Evolutionary conservation across 2,113 vertebrate species (phyloP).

Genomic region (Amblyornis subalaris): DNA sequence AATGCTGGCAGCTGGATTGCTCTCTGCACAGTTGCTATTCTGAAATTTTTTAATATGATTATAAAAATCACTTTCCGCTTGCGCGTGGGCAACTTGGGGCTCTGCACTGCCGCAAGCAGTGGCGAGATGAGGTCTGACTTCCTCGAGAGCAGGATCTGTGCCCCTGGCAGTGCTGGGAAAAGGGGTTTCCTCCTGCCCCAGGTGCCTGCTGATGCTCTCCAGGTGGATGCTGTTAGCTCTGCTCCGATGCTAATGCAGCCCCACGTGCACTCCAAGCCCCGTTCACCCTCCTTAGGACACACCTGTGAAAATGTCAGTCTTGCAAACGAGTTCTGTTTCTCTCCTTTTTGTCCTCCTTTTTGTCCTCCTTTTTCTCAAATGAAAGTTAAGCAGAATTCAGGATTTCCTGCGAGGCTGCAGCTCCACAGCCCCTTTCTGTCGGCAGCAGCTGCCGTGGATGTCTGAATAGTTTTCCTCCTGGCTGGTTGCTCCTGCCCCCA

Average conservation of each 20-base stretch:
- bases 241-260: rapidly evolving
- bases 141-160: background rate
- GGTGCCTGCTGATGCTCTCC: background rate
- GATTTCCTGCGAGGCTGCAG: background rate
- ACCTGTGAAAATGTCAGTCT: background rate
- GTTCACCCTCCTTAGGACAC: rapidly evolving
- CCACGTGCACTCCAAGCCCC: rapidly evolving
- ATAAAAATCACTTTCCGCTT: background rate
- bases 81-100: background rate
- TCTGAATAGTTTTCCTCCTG: background rate
- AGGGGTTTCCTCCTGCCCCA: background rate
- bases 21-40: constrained; percentile 10
- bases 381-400: background rate
- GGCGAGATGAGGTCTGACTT: background rate
- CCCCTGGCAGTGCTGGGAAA: rapidly evolving
- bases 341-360: background rate
- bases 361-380: background rate
- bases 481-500: background rate
- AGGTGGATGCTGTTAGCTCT: background rate
- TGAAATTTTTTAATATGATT: constrained; percentile 27
- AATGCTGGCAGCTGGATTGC: constrained; percentile 39
- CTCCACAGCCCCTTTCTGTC: background rate
- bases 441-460: background rate
- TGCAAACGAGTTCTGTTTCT: background rate
- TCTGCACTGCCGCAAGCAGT: rapidly evolving